Evolutionary conservation across 2,797 vertebrate genomes (phyloP).

Genomic region (Poeciliopsis presidionis): DNA sequence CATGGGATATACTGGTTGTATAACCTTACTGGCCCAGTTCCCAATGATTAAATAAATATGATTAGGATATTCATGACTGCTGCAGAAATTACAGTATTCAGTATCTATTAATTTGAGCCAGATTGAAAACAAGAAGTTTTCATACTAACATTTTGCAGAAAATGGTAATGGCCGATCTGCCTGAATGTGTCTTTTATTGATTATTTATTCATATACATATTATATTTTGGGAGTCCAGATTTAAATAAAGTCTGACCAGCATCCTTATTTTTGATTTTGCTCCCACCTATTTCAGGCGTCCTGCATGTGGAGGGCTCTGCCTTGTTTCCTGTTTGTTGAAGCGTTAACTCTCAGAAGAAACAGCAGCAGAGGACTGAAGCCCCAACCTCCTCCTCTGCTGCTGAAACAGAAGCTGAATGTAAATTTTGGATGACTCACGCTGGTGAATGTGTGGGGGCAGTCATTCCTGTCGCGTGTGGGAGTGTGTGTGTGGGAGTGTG

Average conservation of each 20-base stretch:
- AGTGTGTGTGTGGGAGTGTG: constrained; percentile 11
- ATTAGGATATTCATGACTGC: background rate
- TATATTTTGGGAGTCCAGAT: background rate
- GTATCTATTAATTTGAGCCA: background rate
- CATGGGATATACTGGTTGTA: constrained; percentile 1
- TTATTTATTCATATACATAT: too few relatives aligned
- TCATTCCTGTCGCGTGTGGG: constrained; percentile 26
- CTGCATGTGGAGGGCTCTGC: background rate
- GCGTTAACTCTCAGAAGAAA: background rate
- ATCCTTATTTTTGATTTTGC: background rate
- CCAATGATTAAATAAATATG: background rate
- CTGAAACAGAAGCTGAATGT: constrained; percentile 29
- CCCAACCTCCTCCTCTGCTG: constrained; percentile 11
- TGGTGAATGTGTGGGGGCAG: constrained; percentile 30
- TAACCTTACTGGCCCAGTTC: background rate
- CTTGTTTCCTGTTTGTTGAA: background rate
- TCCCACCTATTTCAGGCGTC: background rate
- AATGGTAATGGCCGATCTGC: background rate
- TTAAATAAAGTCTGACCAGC: background rate
- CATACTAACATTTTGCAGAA: background rate
- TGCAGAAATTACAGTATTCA: background rate
- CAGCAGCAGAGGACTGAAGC: background rate
- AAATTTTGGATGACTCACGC: constrained; percentile 58
- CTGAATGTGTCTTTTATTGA: background rate
- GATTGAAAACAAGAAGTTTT: background rate